Base-by-base conservation (phyloP, 2,113 vertebrate genomes). In the Proterorhinus semilunaris region DNA sequence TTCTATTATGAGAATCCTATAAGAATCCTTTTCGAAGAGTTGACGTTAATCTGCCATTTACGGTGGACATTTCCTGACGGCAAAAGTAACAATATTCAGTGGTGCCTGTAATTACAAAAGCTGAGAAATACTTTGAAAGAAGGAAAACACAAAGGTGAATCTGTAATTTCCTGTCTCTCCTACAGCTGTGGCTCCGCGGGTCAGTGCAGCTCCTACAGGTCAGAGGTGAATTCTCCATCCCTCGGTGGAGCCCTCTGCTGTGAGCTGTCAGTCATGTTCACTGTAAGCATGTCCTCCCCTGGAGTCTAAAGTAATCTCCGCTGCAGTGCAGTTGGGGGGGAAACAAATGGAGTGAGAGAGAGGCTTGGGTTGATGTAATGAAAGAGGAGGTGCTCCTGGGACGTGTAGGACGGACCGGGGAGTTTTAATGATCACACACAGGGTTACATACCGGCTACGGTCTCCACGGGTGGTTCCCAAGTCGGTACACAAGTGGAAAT, bases 221-320 rank as follows among this genome's bases (percentile, higher is more conserved):
- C 73, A 71, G 62, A 84, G 85, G 78, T 84, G 68, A 83, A 42
- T 55, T 81, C 74, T 69, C 12, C 15, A 43, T 69, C 46, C 44
- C 58, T 74, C 79, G 76, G 80, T 83, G 74, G 77, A 84, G 83
- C 69, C 67, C 65, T 77, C 71, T 82, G 71, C 65, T 67, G 13
- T 36, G 5, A 72, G 80, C 68, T 83, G 80, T 69, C 55, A 66
- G 54, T 87, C 73, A 86, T 42, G n/a, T 54, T 42, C 68, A 53
- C 0, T 0, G 17, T 65, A 46, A 53, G 16, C 50, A 71, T 67
- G 48, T 61, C 21, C 53, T 69, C 77, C 72, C 0, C 49, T 27
- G 68, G 78, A 61, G 13, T 69, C 72, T 11, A 66, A 81, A 76
- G 76, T 51, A 62, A 72, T 83, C 74, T 78, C 13, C 62, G 73